Base-by-base conservation (phyloP, 2,797 vertebrate species). In the Xenentodon cancila region DNA sequence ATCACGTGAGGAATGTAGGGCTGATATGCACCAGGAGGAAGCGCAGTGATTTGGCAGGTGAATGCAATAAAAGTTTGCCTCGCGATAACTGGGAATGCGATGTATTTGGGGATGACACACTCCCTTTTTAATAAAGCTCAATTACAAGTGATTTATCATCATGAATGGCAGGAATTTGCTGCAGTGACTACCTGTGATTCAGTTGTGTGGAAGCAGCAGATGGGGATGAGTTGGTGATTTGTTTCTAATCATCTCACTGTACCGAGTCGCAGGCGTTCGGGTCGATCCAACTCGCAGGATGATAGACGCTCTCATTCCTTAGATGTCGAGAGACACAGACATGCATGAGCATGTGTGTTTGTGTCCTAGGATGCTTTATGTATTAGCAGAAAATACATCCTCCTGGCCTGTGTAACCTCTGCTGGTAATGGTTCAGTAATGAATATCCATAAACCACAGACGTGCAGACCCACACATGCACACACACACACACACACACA, bases 361-460 rank as follows among this genome's bases (percentile, higher is more conserved):
- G 59, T 1, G 37, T 0, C 57, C 34, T 37, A 37, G 12, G 66
- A 64, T 73, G 70, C 77, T 88, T 81, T 84, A 79, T 76, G 78
- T 53, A 72, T 82, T 81, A 59, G 57, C 59, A 75, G 86, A 88
- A 83, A 83, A 90, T 90, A 82, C 73, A 80, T 82, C 53, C 64
- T 71, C 52, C 61, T 34, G 77, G 88, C 84, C 82, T 58, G 34
- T 84, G 81, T 89, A 87, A 92, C 88, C 90, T 91, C 85, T 81
- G 78, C 70, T 84, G 34, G 74, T 88, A 90, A 90, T 89, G 76
- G 84, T 70, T 83, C 70, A 85, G 75, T 89, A 90, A 91, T 91
- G 87, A 91, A 91, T 82, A 80, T 85, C 88, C 68, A 88, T 89
- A 86, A 90, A 88, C 77, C 82, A 86, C 84, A 87, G 77, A 17